phyloP scores from a whole-genome alignment of 2,113 vertebrate species.

The Urocitellus parryii region DNA sequence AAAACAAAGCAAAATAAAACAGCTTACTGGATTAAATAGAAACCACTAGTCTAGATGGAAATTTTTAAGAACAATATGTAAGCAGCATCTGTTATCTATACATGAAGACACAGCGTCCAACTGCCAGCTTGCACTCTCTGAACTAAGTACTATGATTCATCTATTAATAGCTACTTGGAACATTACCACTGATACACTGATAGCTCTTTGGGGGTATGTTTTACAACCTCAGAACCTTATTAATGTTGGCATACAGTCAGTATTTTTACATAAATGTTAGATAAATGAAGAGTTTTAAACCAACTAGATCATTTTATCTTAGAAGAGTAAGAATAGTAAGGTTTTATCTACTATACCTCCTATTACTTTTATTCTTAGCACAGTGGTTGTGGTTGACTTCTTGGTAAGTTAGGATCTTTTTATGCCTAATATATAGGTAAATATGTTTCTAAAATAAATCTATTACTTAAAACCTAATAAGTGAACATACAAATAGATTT shows the following conservation, averaged over 20 bases:
- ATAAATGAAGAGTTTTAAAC: constrained; percentile 28
- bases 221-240: not conserved
- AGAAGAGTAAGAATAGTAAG: not conserved
- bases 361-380: constrained; percentile 28
- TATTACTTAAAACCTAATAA: not conserved
- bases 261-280: not conserved
- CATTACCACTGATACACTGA: not conserved
- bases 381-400: constrained; percentile 13
- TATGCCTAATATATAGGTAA: not conserved
- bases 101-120: not conserved
- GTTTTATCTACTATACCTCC: not conserved
- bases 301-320: not conserved
- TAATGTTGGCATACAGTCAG: not conserved
- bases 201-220: not conserved
- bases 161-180: not conserved
- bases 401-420: constrained; percentile 17
- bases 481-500: constrained; percentile 1
- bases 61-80: not conserved
- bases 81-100: not conserved
- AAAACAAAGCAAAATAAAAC: not conserved
- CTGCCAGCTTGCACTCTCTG: not conserved
- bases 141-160: not conserved
- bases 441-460: not conserved
- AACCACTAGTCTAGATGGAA: not conserved
- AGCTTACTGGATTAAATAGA: not conserved